Evolutionary conservation across 2,888 invertebrate genomes (phyloP).

Genomic region (Apamea monoglypha): DNA sequence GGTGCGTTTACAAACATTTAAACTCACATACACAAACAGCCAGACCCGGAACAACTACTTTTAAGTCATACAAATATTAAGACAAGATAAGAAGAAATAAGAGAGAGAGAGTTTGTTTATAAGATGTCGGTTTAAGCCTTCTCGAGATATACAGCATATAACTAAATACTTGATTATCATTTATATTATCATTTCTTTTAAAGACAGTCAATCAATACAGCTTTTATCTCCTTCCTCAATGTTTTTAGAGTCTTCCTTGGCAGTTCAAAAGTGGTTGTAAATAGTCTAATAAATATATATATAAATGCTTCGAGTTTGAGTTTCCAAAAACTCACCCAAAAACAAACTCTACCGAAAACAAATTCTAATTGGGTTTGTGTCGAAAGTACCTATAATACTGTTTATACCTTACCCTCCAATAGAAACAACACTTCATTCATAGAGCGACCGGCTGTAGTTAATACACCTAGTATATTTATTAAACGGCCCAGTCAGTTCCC

Average conservation of each 20-base stretch:
- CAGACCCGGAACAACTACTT: too few relatives aligned
- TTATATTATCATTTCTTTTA: background rate
- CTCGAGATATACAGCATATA: too few relatives aligned
- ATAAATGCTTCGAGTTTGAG: background rate
- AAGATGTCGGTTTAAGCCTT: background rate
- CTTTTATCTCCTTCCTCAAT: background rate
- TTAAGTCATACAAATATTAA: too few relatives aligned
- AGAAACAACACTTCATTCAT: background rate
- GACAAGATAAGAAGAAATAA: too few relatives aligned
- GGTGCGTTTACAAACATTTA: too few relatives aligned
- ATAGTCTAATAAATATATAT: background rate
- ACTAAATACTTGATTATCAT: background rate
- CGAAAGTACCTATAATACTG: background rate
- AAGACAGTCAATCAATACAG: background rate
- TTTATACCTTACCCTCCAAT: background rate
- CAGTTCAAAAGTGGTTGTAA: background rate
- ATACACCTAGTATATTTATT: background rate
- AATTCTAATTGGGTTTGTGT: background rate
- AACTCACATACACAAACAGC: too few relatives aligned
- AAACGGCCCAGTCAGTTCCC: conserved; percentile 7
- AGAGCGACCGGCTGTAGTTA: background rate
- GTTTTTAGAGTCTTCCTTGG: background rate
- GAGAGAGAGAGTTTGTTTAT: too few relatives aligned
- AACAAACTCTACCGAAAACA: background rate
- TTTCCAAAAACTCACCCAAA: background rate